Base-by-base conservation (phyloP, 2,797 vertebrate species). In the Aythya fuligula region DNA sequence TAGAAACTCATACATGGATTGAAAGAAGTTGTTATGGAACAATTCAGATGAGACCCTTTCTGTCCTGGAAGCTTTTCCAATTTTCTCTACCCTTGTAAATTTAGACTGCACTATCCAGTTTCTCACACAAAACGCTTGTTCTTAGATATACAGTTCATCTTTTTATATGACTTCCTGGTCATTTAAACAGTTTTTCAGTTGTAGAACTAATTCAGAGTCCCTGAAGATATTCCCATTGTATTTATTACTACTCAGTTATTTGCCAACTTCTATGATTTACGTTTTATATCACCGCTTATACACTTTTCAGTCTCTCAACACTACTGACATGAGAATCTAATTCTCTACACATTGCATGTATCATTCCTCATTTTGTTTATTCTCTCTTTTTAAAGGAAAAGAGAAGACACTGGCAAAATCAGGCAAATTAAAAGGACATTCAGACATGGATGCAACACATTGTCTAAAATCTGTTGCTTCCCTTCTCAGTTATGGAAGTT, bases 371-470 rank as follows among this genome's bases (percentile, higher is more conserved):
- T 80, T 83, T 61, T 74, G 8, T 62, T 84, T 85, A 69, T 9
- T 54, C 0, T 0, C 0, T 13, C 2, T 2, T 43, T 43, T 67
- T 27, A 2, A 8, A 66, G 22, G 47, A 49, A 49, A 49, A 49
- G 47, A 49, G 73, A 64, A 69, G 1, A 1, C 32, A 54, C 72
- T 16, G 66, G 78, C 90, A 56, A 22, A 22, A 82, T 21, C 13
- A 72, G 10, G 1, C 3, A 89, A 62, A 66, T 64, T 45, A 53
- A 71, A 75, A 65, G 21, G 11, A 80, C 11, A 56, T 51, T 80
- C 32, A 85, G 22, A 30, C 39, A 34, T 25, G 64, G 36, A 79
- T 28, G 56, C 2, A 65, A 62, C 21, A 56, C 54, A 49, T 56
- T 38, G 5, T 61, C 19, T 65, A 80, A 91, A 34, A 51, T 66